Conservation (phyloP, 2,888 invertebrate genomes). For the Ethmia dodecea region DNA sequence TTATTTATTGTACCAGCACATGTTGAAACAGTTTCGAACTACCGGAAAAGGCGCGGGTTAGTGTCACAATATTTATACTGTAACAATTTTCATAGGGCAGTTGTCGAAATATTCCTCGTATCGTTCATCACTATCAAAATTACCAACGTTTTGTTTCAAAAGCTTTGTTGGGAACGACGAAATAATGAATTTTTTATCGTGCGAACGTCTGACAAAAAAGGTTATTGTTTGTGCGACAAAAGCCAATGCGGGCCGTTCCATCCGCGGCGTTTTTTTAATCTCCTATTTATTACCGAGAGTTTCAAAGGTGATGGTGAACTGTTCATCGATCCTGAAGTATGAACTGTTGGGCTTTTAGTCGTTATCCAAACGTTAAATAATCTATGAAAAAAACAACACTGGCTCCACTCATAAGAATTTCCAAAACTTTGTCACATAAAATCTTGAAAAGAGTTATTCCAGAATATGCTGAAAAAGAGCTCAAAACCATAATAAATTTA, state of each 20-base stretch:
- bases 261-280: constrained; percentile 27
- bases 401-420: too few relatives aligned
- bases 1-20: too few relatives aligned
- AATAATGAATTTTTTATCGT: constrained; percentile 23
- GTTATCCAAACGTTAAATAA: too few relatives aligned
- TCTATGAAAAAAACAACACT: too few relatives aligned
- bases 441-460: too few relatives aligned
- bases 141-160: constrained; percentile 13
- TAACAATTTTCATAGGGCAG: neutral
- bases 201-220: constrained; percentile 22
- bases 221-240: constrained; percentile 32
- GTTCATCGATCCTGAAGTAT: constrained; percentile 22
- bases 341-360: too few relatives aligned
- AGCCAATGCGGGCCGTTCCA: constrained; percentile 32
- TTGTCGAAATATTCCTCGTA: neutral
- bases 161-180: constrained; percentile 21
- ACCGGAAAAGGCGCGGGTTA: too few relatives aligned
- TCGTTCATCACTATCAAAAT: constrained; percentile 13
- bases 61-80: too few relatives aligned
- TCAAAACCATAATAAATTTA: too few relatives aligned
- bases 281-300: constrained; percentile 26
- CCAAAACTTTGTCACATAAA: too few relatives aligned
- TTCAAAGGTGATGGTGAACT: constrained; percentile 30
- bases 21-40: too few relatives aligned
- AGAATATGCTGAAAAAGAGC: too few relatives aligned